Conservation (phyloP, 2,113 vertebrate genomes). For the Crocuta crocuta region DNA sequence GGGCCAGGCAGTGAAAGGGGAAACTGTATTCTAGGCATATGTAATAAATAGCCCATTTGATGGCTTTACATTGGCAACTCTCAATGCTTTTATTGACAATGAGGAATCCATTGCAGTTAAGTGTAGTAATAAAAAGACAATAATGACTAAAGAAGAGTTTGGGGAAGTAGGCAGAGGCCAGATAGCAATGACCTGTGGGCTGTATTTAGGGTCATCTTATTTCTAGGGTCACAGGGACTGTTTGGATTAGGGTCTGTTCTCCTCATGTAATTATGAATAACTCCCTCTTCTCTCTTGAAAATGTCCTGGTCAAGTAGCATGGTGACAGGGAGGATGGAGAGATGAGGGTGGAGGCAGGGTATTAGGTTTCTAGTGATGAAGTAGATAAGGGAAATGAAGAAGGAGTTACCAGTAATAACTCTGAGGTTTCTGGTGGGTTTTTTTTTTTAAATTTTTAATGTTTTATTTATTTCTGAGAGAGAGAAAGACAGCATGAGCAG, state of each 20-base stretch:
- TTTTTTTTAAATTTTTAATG: too few species aligned
- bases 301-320: neutral
- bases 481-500: too few species aligned
- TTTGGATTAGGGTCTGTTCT: neutral
- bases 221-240: neutral
- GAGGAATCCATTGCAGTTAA: neutral
- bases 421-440: neutral
- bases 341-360: neutral
- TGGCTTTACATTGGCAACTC: neutral
- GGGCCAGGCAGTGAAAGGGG: neutral
- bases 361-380: neutral
- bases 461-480: too few species aligned
- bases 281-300: conserved; percentile 37
- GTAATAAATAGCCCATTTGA: neutral
- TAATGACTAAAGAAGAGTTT: neutral
- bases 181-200: neutral
- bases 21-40: neutral
- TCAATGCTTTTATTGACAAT: neutral
- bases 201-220: neutral
- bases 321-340: neutral
- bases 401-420: neutral
- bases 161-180: neutral
- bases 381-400: neutral
- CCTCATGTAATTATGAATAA: neutral
- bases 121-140: neutral